Base-by-base conservation (phyloP, 2,797 vertebrate species). In the Enteromius anoplus region DNA sequence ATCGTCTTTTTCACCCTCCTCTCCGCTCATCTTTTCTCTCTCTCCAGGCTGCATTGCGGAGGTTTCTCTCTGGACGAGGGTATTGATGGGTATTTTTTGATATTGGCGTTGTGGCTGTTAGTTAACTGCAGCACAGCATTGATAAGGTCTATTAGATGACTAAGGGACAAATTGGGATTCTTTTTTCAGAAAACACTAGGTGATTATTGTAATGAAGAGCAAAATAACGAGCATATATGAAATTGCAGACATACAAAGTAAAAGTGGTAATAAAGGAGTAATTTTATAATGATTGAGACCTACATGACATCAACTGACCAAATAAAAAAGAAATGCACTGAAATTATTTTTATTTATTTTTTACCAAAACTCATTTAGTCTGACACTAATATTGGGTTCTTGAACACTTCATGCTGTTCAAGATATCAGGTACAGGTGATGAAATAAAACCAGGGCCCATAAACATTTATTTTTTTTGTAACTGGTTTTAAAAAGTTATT, bases 1-100 rank as follows among this genome's bases (percentile, higher is more conserved):
- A 83, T 83, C n/a, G 21, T 76, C 75, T 65, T 80, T 79, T 81
- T 72, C 70, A 4, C 37, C 12, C 9, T 19, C 26, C 29, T 80
- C 29, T 81, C 14, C 62, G 12, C 64, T 51, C 51, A 68, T 15
- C 58, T 40, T 21, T 78, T 72, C 29, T 80, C 26, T 65, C 37
- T 45, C n/a, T 80, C 17, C 0, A 1, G 49, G 65, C 68, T 81
- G 51, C 58, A 60, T 64, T 64, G 72, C 72, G 21, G 21, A 2
- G 21, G 19, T 55, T 37, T 37, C 17, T n/a, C 21, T 37, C 72
- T 29, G 5, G 71, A 55, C 0, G 15, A 29, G 4, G 6, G 34
- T 40, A 19, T 71, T 80, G 78, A 60, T 80, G 66, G 11, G 66
- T 32, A 7, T 78, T 78, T 11, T 70, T 71, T 70, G 49, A 29